Evolutionary conservation across 2,888 invertebrate genomes (phyloP).

Genomic region (Oscheius sp.): DNA sequence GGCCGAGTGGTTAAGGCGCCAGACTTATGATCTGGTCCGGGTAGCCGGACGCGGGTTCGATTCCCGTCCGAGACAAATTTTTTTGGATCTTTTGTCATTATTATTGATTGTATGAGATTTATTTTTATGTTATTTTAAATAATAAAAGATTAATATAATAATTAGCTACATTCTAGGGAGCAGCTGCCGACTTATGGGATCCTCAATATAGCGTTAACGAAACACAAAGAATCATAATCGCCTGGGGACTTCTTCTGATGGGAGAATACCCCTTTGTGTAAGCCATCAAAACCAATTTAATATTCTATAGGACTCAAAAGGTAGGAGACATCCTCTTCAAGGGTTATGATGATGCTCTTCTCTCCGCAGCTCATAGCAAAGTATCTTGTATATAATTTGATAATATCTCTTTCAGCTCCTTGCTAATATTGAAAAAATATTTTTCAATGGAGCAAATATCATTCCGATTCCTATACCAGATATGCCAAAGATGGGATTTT

Average conservation of each 20-base stretch:
- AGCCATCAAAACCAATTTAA: background rate
- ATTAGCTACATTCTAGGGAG: slow-evolving; percentile 49
- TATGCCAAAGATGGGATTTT: slow-evolving; percentile 60
- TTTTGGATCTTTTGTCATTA: too few species aligned
- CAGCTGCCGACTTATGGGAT: slow-evolving; percentile 53
- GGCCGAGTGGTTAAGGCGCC: too few species aligned
- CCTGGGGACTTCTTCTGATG: slow-evolving; percentile 39
- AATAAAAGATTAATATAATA: background rate
- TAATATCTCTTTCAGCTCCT: slow-evolving; percentile 30
- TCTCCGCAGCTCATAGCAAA: slow-evolving; percentile 57
- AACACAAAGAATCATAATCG: slow-evolving; percentile 42
- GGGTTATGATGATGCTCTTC: slow-evolving; percentile 61
- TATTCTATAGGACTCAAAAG: slow-evolving; percentile 43
- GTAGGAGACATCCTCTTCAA: slow-evolving; percentile 63
- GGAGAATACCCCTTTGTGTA: slow-evolving; percentile 60
- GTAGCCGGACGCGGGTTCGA: too few species aligned
- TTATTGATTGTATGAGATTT: too few species aligned
- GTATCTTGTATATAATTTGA: slow-evolving; percentile 15
- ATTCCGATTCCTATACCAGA: slow-evolving; percentile 62
- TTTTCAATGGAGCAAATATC: slow-evolving; percentile 47
- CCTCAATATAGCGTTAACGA: slow-evolving; percentile 52
- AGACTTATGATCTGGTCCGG: too few species aligned
- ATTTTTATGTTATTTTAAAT: too few species aligned
- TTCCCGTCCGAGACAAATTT: too few species aligned
- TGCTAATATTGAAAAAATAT: slow-evolving; percentile 34